Percentiles rank a stretch among this genome's conserved stretches.
phyloP scores from a whole-genome alignment of 64 coral and sea anemone species.

The Pachyseris speciosa region DNA sequence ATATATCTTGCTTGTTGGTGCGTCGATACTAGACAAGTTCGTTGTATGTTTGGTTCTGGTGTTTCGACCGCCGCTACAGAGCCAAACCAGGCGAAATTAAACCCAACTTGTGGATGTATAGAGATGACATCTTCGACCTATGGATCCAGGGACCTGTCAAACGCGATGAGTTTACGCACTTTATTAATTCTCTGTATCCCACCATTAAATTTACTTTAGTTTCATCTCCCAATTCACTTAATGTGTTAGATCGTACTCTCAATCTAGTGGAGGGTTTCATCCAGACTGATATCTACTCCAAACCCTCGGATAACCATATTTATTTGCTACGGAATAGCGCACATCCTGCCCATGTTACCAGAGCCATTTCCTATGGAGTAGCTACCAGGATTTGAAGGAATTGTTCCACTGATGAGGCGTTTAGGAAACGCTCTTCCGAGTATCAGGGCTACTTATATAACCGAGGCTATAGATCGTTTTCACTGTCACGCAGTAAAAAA shows the following conservation, averaged over 20 bases:
- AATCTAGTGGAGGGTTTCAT: slow-evolving; percentile 17
- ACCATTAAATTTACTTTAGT: slow-evolving; percentile 9
- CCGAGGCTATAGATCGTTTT: too few species aligned
- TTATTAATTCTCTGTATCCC: too few species aligned
- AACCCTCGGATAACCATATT: slow-evolving; percentile 29
- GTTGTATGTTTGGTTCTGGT: too few species aligned
- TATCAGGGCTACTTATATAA: neutral
- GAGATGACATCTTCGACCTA: too few species aligned
- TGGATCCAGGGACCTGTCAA: too few species aligned
- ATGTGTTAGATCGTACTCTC: slow-evolving; percentile 33
- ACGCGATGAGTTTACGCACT: too few species aligned
- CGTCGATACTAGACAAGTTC: too few species aligned
- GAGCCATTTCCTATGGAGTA: slow-evolving; percentile 16
- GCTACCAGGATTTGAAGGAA: neutral
- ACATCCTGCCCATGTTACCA: slow-evolving; percentile 18
- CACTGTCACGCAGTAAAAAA: too few species aligned
- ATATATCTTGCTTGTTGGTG: too few species aligned
- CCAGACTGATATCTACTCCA: slow-evolving; percentile 43
- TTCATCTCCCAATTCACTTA: neutral
- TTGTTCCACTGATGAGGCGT: neutral
- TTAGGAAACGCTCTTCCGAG: neutral
- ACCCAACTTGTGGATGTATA: too few species aligned
- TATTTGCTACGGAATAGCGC: slow-evolving; percentile 24
- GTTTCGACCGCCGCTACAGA: too few species aligned
- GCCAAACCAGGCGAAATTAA: too few species aligned